phyloP scores from a whole-genome alignment of 2,797 vertebrate species.

The Pangasius mekongensis region DNA sequence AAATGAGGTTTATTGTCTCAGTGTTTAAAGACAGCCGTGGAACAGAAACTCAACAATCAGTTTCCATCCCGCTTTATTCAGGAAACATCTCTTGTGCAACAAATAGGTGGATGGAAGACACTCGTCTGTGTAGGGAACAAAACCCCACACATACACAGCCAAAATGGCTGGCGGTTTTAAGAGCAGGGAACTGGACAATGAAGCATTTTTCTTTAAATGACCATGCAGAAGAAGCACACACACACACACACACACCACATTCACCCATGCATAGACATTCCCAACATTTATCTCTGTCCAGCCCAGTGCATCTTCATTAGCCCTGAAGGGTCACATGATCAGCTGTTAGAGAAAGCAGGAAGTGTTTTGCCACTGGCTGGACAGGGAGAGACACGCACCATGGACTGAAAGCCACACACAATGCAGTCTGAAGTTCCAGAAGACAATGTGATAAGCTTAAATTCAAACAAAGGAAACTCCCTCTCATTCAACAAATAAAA shows the following conservation, averaged over 20 bases:
- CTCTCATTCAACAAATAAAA: constrained; percentile 62
- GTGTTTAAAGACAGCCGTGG: background rate
- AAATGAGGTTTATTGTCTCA: background rate
- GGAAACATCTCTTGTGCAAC: background rate
- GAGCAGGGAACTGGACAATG: constrained; percentile 36
- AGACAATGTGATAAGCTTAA: background rate
- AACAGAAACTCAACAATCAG: background rate
- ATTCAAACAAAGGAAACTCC: constrained; percentile 61
- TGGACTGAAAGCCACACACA: constrained; percentile 14
- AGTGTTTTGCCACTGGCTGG: constrained; percentile 65
- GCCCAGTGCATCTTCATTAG: constrained; percentile 1
- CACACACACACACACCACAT: background rate
- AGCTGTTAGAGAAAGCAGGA: constrained; percentile 9
- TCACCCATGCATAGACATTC: constrained; percentile 43
- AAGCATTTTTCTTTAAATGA: background rate
- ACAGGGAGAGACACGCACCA: constrained; percentile 58
- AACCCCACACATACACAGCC: background rate
- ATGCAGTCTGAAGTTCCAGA: background rate
- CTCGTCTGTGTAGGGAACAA: constrained; percentile 42
- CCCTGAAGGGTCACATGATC: constrained; percentile 26
- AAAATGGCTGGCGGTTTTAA: background rate
- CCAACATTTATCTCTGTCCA: constrained; percentile 61
- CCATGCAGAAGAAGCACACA: background rate
- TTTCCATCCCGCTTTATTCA: background rate
- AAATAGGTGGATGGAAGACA: constrained; percentile 13